Evolutionary conservation across 2,888 invertebrate species (phyloP).

Genomic region (Volucella zonaria): DNA sequence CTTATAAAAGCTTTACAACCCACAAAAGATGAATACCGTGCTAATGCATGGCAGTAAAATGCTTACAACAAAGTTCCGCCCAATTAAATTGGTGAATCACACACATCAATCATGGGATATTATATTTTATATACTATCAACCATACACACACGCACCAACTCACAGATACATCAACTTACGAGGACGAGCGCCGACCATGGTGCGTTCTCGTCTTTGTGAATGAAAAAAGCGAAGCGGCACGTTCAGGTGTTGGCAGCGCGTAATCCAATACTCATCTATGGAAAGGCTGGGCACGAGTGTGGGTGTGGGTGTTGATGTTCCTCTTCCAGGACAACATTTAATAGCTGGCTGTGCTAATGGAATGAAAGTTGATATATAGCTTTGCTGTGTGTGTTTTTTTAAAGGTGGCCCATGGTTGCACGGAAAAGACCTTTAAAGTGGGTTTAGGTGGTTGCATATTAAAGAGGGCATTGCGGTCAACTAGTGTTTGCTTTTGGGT

Average conservation of each 20-base stretch:
- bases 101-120: slow-evolving; percentile 58
- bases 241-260: slow-evolving; percentile 30
- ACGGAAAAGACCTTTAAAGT: slow-evolving; percentile 21
- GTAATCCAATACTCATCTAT: slow-evolving; percentile 40
- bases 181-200: not conserved
- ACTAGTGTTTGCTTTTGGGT: slow-evolving; percentile 7
- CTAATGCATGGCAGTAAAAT: slow-evolving; percentile 54
- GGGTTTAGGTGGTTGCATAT: not conserved
- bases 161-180: not conserved
- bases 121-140: slow-evolving; percentile 28
- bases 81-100: slow-evolving; percentile 61
- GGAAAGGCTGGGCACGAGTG: slow-evolving; percentile 22
- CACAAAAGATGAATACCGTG: slow-evolving; percentile 38
- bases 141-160: not conserved
- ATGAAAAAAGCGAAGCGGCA: slow-evolving; percentile 34
- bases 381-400: not conserved
- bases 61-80: slow-evolving; percentile 55
- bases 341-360: slow-evolving; percentile 35
- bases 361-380: slow-evolving; percentile 28
- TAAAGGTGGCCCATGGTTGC: not conserved
- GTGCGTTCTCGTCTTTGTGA: slow-evolving; percentile 10
- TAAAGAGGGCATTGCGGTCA: not conserved
- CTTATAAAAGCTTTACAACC: slow-evolving; percentile 37
- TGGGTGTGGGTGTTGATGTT: not conserved
- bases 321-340: slow-evolving; percentile 28